These are phyloP conservation scores for Aphodius granarius DNA, from an alignment of 2,888 invertebrate species.

Conservation along the genomic window DNA sequence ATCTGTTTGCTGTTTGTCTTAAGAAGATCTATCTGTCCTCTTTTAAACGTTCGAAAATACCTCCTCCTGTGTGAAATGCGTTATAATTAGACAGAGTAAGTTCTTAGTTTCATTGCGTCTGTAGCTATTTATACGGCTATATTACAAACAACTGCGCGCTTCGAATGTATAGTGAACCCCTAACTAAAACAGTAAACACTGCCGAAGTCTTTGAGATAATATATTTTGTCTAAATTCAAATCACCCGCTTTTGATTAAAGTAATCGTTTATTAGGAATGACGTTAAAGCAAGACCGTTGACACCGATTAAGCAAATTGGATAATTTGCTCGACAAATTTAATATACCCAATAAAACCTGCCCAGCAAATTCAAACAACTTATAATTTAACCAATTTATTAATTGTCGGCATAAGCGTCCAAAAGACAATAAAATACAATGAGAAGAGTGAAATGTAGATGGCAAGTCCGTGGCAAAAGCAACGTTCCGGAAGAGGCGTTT, in stretches of 20 bases:
- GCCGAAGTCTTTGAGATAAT: not conserved
- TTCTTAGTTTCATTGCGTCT: not conserved
- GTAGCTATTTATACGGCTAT: not conserved
- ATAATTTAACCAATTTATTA: not conserved
- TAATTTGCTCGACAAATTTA: conserved; percentile 35
- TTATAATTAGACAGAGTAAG: not conserved
- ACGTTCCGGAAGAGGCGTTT: not conserved
- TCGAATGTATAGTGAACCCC: not conserved
- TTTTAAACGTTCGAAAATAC: not conserved
- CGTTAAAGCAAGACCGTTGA: conserved; percentile 37
- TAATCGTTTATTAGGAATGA: not conserved
- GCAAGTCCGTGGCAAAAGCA: not conserved
- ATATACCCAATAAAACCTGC: not conserved
- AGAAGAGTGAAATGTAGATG: not conserved
- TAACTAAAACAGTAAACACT: not conserved
- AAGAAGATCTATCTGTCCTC: not conserved
- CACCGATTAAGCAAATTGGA: conserved; percentile 43
- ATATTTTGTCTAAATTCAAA: too few species aligned
- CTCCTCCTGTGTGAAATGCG: not conserved
- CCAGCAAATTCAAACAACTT: not conserved
- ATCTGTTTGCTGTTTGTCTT: not conserved
- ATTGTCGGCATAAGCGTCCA: not conserved
- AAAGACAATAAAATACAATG: not conserved
- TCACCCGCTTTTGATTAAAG: too few species aligned
- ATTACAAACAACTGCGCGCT: not conserved